Conservation (phyloP, 2,888 invertebrate species). For the Drosophila mulleri region DNA sequence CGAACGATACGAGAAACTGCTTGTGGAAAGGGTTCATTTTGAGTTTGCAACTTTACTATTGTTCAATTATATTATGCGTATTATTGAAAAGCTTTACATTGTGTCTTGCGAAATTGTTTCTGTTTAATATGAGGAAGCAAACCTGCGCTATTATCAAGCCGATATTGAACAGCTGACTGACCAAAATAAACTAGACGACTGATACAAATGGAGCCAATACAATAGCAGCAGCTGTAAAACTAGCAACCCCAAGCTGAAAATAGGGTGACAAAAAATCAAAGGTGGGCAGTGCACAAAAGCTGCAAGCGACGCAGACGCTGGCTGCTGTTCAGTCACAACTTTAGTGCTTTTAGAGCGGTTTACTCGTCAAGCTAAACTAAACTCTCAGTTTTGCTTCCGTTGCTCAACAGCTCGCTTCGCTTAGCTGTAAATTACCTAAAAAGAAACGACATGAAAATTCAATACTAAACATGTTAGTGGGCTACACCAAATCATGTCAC, state of each 20-base stretch:
- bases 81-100: conserved; percentile 10
- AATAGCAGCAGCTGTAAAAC: conserved; percentile 42
- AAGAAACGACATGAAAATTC: conserved; percentile 13
- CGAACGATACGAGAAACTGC: conserved; percentile 12
- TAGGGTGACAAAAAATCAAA: conserved; percentile 33
- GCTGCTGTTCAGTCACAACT: conserved; percentile 17
- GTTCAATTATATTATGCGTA: conserved; percentile 5
- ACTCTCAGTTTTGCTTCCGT: conserved; percentile 20
- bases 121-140: conserved; percentile 3
- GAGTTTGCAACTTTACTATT: conserved; percentile 12
- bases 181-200: conserved; percentile 23
- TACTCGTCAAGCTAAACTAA: conserved; percentile 19
- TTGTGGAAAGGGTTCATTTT: not conserved
- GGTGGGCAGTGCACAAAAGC: conserved; percentile 37
- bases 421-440: conserved; percentile 5
- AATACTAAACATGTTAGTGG: conserved; percentile 7
- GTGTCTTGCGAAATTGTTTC: conserved; percentile 12
- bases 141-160: conserved; percentile 7
- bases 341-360: conserved; percentile 23
- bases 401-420: conserved; percentile 21
- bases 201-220: conserved; percentile 18
- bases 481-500: conserved; percentile 21
- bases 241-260: conserved; percentile 38
- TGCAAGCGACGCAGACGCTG: conserved; percentile 35
- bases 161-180: conserved; percentile 43